Base-by-base conservation (phyloP, 1,140 invertebrate species). In the Megalonaias nervosa region DNA sequence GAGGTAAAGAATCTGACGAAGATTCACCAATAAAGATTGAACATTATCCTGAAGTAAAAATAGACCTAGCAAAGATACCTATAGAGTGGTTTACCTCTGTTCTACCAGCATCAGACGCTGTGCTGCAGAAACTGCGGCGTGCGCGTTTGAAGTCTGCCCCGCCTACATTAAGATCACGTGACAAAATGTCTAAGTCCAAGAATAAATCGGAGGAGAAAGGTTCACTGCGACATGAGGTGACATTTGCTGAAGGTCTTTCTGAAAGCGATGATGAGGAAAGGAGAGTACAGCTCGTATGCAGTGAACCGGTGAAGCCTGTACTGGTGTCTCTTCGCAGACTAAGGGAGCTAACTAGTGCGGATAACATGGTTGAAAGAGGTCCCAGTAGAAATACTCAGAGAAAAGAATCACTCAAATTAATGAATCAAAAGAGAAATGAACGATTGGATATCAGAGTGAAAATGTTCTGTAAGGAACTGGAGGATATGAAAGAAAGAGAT, bases 41-140 rank as follows among this genome's bases (percentile, higher is more conserved):
- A 65, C 19, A 75, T 69, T 59, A 56, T 13, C 31, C 59, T n/a
- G 23, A 67, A 26, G 57, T 64, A 59, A 59, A 79, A 79, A 31
- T 82, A 4, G 38, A 48, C 38, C 38, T 48, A 6, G 11, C 6
- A 9, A 48, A 48, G 38, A 48, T 74, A 70, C 83, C 83, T 13
- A 59, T 74, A 59, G 81, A 82, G 66, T 84, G 81, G 81, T 84
- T 81, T 26, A 74, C 79, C 6, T 71, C 71, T 11, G 79, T 77
- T 38, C 64, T 84, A 38, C 83, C 76, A 19, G 81, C 83, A 1
- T 79, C 81, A 15, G 83, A 84, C 75, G 77, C 77, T 11, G 76
- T 74, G 3, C 69, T 84, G 58, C 73, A 79, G 23, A 77, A 79
- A 60, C 62, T 75, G 4, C 71, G 78, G 3, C 69, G 77, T 26